Conservation (phyloP, 2,113 vertebrate species). For the Turnix velox region DNA sequence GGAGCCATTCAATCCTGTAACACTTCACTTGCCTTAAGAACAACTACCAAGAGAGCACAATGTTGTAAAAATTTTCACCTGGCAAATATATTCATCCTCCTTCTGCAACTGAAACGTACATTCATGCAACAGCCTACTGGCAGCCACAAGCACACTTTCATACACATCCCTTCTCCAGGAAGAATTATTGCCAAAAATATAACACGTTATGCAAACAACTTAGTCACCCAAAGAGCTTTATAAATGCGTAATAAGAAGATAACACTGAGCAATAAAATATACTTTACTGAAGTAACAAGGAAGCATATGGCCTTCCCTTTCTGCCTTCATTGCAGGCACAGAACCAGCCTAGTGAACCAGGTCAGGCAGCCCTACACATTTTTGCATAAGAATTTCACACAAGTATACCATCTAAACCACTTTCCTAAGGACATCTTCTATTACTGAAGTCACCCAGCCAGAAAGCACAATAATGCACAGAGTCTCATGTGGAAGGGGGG, state of each 20-base stretch:
- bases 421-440: conserved; percentile 50
- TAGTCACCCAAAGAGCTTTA: background rate
- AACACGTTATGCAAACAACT: background rate
- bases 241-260: background rate
- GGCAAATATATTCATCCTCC: background rate
- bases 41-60: background rate
- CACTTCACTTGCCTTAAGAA: background rate
- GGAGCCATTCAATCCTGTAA: background rate
- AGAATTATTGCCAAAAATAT: background rate
- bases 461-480: conserved; percentile 32
- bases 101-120: background rate
- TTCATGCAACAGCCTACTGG: background rate
- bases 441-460: conserved; percentile 35
- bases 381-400: conserved; percentile 41
- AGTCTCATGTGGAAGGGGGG: background rate
- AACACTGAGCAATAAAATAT: background rate
- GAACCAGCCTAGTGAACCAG: background rate
- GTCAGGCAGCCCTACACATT: background rate
- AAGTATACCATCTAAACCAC: conserved; percentile 19
- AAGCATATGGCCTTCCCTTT: background rate
- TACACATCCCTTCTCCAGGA: background rate
- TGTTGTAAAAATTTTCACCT: background rate
- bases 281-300: background rate
- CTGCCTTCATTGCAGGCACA: background rate
- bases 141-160: background rate